These are phyloP conservation scores for Himalopsyche tibetana DNA, from an alignment of 2,888 invertebrate species.

Conservation along the genomic window DNA sequence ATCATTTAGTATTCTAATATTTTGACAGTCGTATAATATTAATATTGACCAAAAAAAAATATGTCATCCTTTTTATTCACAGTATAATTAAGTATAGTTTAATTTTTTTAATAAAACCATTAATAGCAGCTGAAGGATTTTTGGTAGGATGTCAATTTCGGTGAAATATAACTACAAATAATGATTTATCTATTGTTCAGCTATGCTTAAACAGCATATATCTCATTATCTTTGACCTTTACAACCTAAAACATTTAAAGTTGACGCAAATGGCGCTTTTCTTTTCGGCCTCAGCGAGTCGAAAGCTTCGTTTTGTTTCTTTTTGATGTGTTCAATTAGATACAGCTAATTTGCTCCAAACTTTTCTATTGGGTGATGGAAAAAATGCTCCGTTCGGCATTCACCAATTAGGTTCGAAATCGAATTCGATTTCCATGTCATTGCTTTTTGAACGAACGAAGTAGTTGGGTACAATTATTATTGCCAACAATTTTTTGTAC, in stretches of 20 bases:
- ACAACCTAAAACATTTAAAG: not conserved
- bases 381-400: not conserved
- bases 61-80: too few species aligned
- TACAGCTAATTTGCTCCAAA: conserved; percentile 20
- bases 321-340: conserved; percentile 25
- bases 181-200: not conserved
- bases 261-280: conserved; percentile 16
- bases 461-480: not conserved
- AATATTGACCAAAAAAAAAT: too few species aligned
- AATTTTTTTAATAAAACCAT: too few species aligned
- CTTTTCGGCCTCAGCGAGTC: not conserved
- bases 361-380: not conserved
- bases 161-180: too few species aligned
- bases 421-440: conserved; percentile 22
- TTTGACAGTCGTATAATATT: too few species aligned
- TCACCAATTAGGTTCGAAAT: conserved; percentile 21
- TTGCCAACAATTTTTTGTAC: not conserved
- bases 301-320: not conserved
- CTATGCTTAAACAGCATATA: not conserved
- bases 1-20: too few species aligned
- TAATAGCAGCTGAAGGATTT: too few species aligned
- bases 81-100: too few species aligned
- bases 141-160: too few species aligned
- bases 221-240: conserved; percentile 23
- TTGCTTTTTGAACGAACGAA: conserved; percentile 8